Evolutionary conservation across 1,140 invertebrate genomes (phyloP).

Genomic region (Conopomorpha cramerella): DNA sequence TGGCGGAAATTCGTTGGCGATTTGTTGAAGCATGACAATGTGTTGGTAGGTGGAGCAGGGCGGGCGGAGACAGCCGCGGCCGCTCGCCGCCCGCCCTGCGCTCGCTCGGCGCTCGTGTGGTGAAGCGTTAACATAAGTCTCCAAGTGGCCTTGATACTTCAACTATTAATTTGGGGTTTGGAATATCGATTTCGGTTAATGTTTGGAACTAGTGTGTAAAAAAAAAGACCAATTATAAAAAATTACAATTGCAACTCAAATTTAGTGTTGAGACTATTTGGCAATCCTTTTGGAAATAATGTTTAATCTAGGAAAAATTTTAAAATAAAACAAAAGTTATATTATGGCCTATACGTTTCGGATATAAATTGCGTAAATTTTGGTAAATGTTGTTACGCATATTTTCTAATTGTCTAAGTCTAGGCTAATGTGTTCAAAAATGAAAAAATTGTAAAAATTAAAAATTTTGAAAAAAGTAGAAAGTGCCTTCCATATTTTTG

Average conservation of each 20-base stretch:
- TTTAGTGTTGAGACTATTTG: slow-evolving; percentile 53
- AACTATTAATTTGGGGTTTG: slow-evolving; percentile 51
- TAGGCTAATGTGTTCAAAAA: slow-evolving; percentile 61
- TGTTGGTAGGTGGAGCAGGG: background rate
- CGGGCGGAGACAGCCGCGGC: too few species aligned
- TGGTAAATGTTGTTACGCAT: slow-evolving; percentile 60
- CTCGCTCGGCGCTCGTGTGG: background rate
- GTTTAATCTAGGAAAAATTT: slow-evolving; percentile 38
- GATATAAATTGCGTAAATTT: slow-evolving; percentile 54
- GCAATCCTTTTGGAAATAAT: slow-evolving; percentile 56
- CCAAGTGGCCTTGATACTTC: slow-evolving; percentile 58
- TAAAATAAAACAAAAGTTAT: slow-evolving; percentile 36
- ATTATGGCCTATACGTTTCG: slow-evolving; percentile 54
- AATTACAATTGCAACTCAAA: slow-evolving; percentile 44
- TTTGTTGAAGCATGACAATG: background rate
- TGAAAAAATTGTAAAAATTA: slow-evolving; percentile 49
- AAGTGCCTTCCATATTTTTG: slow-evolving; percentile 61
- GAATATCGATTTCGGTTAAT: slow-evolving; percentile 49
- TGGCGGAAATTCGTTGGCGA: slow-evolving; percentile 37
- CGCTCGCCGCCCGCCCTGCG: background rate
- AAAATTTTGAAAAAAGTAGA: slow-evolving; percentile 52
- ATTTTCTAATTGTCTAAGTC: slow-evolving; percentile 59
- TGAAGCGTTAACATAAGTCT: slow-evolving; percentile 54
- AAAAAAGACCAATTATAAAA: slow-evolving; percentile 51
- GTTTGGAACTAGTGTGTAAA: slow-evolving; percentile 55